Base-by-base conservation (phyloP, 2,888 invertebrate species). In the Aleiodes testaceus region DNA sequence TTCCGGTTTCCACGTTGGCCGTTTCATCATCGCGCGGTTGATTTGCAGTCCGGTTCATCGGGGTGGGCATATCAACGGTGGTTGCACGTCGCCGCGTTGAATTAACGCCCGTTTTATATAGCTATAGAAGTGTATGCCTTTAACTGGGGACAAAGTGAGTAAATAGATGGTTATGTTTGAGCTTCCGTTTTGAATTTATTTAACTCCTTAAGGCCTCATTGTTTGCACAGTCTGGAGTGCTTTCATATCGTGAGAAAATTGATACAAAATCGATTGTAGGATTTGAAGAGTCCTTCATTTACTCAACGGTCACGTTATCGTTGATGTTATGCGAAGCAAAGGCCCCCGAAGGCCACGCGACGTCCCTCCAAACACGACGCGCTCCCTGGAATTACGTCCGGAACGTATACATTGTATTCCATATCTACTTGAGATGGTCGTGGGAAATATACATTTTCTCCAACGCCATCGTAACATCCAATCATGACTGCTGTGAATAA, bases 181-280 rank as follows among this genome's bases (percentile, higher is more conserved):
- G 59, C 59, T 59, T 42, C 59, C 42, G 59, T 59, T 55, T 59
- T 16, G 42, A 14, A 59, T 59, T 59, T 59, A 59, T 59, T 59
- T 59, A 59, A 42, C 14, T 14, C 0, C 6, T 18, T 59, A 11
- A 4, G 6, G 6, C n/a, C n/a, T 44, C 44, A 44, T 44, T 44
- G n/a, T 45, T n/a, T 14, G 14, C 14, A 36, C 11, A 26, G 26
- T 7, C 9, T 36, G 6, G 3, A 12, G 16, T 2, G 16, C 16
- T 55, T 55, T 30, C 78, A 79, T 78, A 78, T 80, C 84, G 84
- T 84, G 84, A 83, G 84, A 84, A 84, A 83, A 81, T 81, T 74
- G 71, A 76, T 83, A 81, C 36, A 59, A 42, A 36, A 59, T 52
- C 9, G 9, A 52, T 42, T 44, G 50, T 42, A 20, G n/a, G 44